Conservation (phyloP, 2,797 vertebrate species). For the Decapterus maruadsi region DNA sequence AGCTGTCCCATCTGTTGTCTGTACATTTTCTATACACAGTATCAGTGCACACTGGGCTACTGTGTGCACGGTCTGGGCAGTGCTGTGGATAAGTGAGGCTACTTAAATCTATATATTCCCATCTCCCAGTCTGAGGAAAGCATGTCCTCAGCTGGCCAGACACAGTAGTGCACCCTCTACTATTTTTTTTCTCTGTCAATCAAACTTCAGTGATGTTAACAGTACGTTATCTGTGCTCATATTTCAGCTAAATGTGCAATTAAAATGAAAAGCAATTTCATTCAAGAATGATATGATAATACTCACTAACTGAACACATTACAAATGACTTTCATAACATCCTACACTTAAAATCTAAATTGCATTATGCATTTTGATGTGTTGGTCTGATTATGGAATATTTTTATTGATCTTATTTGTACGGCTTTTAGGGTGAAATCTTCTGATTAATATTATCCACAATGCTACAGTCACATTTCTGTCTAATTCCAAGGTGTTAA, state of each 20-base stretch:
- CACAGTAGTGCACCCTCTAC: slow-evolving; percentile 71
- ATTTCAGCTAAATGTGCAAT: background rate
- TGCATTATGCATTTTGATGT: no score
- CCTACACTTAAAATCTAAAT: background rate
- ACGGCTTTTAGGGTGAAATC: no score
- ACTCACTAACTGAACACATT: background rate
- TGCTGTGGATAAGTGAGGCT: slow-evolving; percentile 15
- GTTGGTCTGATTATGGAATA: no score
- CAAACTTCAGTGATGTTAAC: slow-evolving; percentile 15
- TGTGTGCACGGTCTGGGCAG: background rate
- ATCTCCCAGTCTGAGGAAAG: slow-evolving; percentile 78
- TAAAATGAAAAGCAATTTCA: background rate
- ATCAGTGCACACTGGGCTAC: background rate
- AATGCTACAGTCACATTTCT: no score
- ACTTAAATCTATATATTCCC: slow-evolving; percentile 34
- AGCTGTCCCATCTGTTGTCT: background rate
- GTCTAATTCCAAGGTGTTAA: no score
- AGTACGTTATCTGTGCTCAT: background rate
- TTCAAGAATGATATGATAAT: no score
- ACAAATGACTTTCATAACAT: background rate
- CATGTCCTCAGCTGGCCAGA: slow-evolving; percentile 83
- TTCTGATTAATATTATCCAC: no score
- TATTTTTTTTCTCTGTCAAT: slow-evolving; percentile 38
- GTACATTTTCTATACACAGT: background rate
- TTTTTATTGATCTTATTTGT: no score